These are phyloP conservation scores for Trachythela sp. DNA, from an alignment of 64 coral and sea anemone species.

Conservation along the genomic window DNA sequence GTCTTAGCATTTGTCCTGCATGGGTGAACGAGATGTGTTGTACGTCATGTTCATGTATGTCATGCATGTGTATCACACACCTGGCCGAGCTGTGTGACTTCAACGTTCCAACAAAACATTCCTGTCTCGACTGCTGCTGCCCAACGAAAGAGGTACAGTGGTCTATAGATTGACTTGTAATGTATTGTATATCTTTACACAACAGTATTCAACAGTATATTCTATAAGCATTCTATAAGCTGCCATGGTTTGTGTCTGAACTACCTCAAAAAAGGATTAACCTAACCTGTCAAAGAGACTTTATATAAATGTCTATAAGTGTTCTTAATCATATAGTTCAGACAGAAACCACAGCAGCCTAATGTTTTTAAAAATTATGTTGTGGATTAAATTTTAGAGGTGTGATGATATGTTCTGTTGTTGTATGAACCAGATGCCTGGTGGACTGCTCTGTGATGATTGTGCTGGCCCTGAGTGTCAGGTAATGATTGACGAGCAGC, in stretches of 20 bases:
- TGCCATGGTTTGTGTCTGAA: no score
- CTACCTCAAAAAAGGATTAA: no score
- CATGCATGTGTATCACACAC: slow-evolving; percentile 54
- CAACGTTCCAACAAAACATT: slow-evolving; percentile 79
- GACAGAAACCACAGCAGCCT: no score
- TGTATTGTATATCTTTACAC: no score
- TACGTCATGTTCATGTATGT: slow-evolving; percentile 56
- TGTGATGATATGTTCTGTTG: slow-evolving; percentile 93
- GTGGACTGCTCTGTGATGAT: slow-evolving; percentile 71
- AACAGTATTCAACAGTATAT: no score
- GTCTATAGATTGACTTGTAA: neutral
- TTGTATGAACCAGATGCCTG: slow-evolving; percentile 93
- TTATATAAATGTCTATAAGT: no score
- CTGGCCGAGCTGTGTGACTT: slow-evolving; percentile 81
- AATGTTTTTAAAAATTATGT: neutral
- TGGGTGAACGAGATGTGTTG: slow-evolving; percentile 86
- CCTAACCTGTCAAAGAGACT: no score
- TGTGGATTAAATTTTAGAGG: slow-evolving; percentile 41
- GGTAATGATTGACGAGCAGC: neutral
- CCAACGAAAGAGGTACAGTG: slow-evolving; percentile 70
- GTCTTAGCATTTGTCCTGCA: slow-evolving; percentile 76
- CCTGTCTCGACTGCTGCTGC: slow-evolving; percentile 80
- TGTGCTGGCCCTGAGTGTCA: slow-evolving; percentile 76
- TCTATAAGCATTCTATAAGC: no score
- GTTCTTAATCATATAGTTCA: no score